Conservation (phyloP, 2,113 vertebrate genomes). For the Zosterops borbonicus region DNA sequence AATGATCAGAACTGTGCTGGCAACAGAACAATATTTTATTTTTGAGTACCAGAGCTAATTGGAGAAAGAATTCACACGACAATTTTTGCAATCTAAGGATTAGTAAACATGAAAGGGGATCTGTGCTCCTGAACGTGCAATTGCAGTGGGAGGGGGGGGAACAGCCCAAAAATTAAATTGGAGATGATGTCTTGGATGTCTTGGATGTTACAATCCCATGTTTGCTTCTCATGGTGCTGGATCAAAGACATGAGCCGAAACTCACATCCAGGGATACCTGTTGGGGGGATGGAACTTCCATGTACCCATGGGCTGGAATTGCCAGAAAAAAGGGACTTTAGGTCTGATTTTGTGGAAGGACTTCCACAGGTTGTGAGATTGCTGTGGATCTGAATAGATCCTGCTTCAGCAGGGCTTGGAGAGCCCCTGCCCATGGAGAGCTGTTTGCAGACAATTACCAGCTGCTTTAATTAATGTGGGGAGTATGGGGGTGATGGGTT, state of each 20-base stretch:
- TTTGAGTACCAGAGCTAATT: constrained; percentile 47
- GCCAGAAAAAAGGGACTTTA: accelerated
- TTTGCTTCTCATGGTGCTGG: not conserved
- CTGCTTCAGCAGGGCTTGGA: not conserved
- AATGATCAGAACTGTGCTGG: constrained; percentile 37
- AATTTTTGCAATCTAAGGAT: constrained; percentile 50
- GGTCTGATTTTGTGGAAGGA: accelerated
- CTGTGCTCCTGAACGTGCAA: not conserved
- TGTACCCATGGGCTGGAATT: accelerated
- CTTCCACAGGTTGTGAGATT: accelerated
- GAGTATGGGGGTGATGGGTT: not conserved
- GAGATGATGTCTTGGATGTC: not conserved
- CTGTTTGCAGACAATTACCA: not conserved
- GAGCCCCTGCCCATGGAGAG: accelerated
- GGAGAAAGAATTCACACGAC: constrained; percentile 43
- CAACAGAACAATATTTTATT: constrained; percentile 7
- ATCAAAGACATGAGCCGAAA: not conserved
- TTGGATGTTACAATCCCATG: not conserved
- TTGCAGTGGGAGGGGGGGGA: not conserved
- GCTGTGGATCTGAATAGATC: not conserved
- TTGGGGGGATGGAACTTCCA: not conserved
- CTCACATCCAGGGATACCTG: not conserved
- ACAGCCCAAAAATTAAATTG: not conserved
- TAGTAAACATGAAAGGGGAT: constrained; percentile 52
- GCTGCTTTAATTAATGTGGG: not conserved